phyloP scores from a whole-genome alignment of 2,797 vertebrate genomes.

The Danio aesculapii region DNA sequence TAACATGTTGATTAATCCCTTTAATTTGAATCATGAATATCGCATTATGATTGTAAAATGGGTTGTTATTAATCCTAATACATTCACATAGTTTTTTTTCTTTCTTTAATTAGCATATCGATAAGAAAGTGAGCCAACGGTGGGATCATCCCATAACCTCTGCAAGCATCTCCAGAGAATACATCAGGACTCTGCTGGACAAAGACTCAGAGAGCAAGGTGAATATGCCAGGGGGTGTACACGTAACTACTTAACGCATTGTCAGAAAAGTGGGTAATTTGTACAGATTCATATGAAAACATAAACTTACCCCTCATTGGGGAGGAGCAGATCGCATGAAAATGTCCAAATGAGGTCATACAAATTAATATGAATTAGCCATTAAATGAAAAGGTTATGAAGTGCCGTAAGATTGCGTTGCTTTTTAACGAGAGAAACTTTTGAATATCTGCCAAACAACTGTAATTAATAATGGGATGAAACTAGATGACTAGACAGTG shows the following conservation, averaged over 20 bases:
- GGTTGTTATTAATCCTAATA: not conserved
- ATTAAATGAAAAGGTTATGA: too few species aligned
- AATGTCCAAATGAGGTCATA: too few species aligned
- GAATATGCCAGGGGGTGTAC: not conserved
- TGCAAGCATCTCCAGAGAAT: slow-evolving; percentile 64
- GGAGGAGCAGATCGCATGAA: too few species aligned
- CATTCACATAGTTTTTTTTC: not conserved
- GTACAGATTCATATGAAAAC: too few species aligned
- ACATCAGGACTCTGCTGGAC: slow-evolving; percentile 72
- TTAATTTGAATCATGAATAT: not conserved
- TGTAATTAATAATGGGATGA: slow-evolving; percentile 4
- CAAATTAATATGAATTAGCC: too few species aligned
- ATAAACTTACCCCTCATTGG: too few species aligned
- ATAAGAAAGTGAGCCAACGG: slow-evolving; percentile 75
- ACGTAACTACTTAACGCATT: too few species aligned
- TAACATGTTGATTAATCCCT: too few species aligned
- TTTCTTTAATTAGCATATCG: slow-evolving; percentile 67
- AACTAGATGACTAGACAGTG: not conserved
- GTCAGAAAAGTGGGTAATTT: too few species aligned
- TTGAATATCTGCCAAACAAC: slow-evolving; percentile 28
- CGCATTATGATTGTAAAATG: not conserved
- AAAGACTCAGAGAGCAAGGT: slow-evolving; percentile 62
- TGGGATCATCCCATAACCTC: slow-evolving; percentile 76
- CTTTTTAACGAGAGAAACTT: not conserved
- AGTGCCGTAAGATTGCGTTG: too few species aligned